Base-by-base conservation (phyloP, 2,113 vertebrate species). In the Spilogale gracilis region DNA sequence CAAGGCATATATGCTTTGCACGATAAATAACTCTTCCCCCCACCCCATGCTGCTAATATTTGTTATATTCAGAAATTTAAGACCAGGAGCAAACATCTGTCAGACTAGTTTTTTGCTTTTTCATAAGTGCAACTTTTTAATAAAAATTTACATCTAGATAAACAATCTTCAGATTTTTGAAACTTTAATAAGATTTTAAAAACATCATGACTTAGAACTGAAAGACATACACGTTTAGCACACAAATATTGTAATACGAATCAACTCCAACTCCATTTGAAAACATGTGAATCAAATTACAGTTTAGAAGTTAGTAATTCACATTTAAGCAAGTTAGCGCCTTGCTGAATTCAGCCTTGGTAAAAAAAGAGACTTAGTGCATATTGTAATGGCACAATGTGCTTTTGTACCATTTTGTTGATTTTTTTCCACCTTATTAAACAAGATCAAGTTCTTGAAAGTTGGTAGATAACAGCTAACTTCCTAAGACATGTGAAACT, bases 61-160 rank as follows among this genome's bases (percentile, higher is more conserved):
- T 97, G 97, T 86, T 96, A 98, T 97, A 98, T 97, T 96, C 96
- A 98, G 98, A 98, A 98, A 99, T 94, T 98, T 98, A 98, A 98
- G 98, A 98, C 97, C 98, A 97, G 98, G 98, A 98, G 98, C 96
- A 99, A 98, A 98, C 98, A 99, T 98, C 97, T 95, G 96, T 98
- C 98, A 98, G 98, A 99, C 98, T 98, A 98, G 89, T 94, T 82
- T 97, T 98, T 98, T 98, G 98, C 97, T 98, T 97, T 91, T 93
- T 98, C 98, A 98, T 98, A 99, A 98, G 98, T 98, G 98, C 97
- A 98, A 99, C 97, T 99, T 98, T 98, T 97, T 98, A 99, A 99
- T 99, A 98, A 98, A 99, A 98, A 98, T 97, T 95, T 99, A 99
- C 99, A 99, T 98, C 98, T 98, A 98, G 98, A 98, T 99, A 99